These are phyloP conservation scores for Littorina saxatilis DNA, from an alignment of 1,140 invertebrate species.

Conservation along the genomic window DNA sequence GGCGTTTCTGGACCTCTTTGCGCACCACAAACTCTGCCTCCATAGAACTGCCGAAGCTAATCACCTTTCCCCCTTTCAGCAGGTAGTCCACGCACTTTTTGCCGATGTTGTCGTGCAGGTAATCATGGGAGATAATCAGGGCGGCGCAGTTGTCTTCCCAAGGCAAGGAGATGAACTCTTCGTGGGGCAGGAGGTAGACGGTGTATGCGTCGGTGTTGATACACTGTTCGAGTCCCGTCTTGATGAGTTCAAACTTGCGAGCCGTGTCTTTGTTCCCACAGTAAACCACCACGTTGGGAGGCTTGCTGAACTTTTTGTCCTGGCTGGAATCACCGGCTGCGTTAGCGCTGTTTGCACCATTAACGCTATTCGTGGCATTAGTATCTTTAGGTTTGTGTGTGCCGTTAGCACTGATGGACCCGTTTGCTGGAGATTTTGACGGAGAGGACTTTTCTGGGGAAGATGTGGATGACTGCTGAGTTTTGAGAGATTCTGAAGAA, in stretches of 20 bases:
- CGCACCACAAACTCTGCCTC: conserved; percentile 86
- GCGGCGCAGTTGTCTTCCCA: conserved; percentile 86
- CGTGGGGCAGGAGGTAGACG: conserved; percentile 83
- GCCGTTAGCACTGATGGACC: background rate
- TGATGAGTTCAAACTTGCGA: conserved; percentile 83
- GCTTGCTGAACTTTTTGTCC: conserved; percentile 75
- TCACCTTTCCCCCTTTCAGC: conserved; percentile 76
- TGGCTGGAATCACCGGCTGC: background rate
- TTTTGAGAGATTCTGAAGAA: background rate
- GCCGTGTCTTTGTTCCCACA: conserved; percentile 82
- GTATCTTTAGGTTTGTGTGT: conserved; percentile 43
- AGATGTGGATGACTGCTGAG: too few species aligned
- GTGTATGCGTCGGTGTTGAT: conserved; percentile 86
- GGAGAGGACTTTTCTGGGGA: background rate
- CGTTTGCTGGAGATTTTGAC: background rate
- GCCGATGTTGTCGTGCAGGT: conserved; percentile 16
- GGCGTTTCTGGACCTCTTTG: conserved; percentile 73
- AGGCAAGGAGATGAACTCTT: conserved; percentile 80
- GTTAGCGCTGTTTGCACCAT: background rate
- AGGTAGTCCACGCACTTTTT: background rate
- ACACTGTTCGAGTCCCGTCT: conserved; percentile 81
- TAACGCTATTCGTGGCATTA: background rate
- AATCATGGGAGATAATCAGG: conserved; percentile 44
- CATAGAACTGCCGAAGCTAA: conserved; percentile 85
- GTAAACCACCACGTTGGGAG: conserved; percentile 89